phyloP scores from a whole-genome alignment of 1,140 invertebrate species.

The Brachionus rotundiformis region DNA sequence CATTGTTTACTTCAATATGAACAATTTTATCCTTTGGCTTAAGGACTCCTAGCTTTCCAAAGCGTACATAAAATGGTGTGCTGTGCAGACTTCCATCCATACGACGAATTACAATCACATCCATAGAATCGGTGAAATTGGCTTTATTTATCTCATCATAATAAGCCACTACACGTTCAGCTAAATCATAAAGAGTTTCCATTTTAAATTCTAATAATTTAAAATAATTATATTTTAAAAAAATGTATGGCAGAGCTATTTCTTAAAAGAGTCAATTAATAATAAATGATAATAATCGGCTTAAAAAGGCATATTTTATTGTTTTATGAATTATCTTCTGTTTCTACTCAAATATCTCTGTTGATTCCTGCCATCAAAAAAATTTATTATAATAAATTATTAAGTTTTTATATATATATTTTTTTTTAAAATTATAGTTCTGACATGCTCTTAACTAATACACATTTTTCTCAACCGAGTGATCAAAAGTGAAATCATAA shows the following conservation, averaged over 20 bases:
- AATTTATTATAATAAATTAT: not conserved
- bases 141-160: conserved; percentile 59
- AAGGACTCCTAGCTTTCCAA: conserved; percentile 95
- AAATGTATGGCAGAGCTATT: not conserved
- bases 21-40: conserved; percentile 96
- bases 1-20: conserved; percentile 95
- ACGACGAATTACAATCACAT: conserved; percentile 94
- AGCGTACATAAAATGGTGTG: conserved; percentile 97
- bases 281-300: not conserved
- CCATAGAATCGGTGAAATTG: conserved; percentile 95
- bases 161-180: conserved; percentile 16
- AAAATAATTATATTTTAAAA: not conserved
- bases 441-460: too few species aligned
- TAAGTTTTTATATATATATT: too few species aligned
- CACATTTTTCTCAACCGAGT: too few species aligned
- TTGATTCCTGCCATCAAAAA: not conserved
- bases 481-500: too few species aligned
- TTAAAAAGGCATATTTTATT: not conserved
- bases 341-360: not conserved
- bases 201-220: not conserved
- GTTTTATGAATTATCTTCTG: not conserved
- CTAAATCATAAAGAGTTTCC: conserved; percentile 21
- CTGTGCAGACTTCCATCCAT: conserved; percentile 88
- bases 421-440: too few species aligned
- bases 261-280: not conserved